Base-by-base conservation (phyloP, 1,140 invertebrate species). In the Cylas formicarius region DNA sequence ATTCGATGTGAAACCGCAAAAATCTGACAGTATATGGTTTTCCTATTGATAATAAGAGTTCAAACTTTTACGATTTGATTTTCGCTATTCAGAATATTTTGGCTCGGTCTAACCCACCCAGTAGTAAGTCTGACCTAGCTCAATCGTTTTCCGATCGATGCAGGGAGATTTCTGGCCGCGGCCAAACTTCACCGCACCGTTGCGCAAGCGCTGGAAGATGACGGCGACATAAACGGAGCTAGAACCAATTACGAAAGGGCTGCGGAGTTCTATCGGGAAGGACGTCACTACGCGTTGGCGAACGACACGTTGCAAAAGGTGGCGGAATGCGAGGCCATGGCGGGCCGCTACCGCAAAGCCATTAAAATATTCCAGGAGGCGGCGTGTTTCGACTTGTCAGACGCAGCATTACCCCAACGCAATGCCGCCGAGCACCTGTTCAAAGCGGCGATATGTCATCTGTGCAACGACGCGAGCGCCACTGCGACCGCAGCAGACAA, bases 351-450 rank as follows among this genome's bases (percentile, higher is more conserved):
- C 67, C 84, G 92, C 33, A 48, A 50, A 32, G 47, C 52, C 13
- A 50, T 50, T 21, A 43, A 47, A 20, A 38, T 50, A n/a, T 53
- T 53, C 31, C 46, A 53, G 74, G 81, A 94, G 74, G 86, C 98
- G 44, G 95, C 89, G 27, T 78, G 81, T 36, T 82, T 84, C 18
- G 89, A 92, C 16, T 76, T 98, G 52, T 92, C 97, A 63, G n/a
- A n/a, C n/a, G 96, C 86, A 70, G 84, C 89, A 26, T 71, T 98
- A 50, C 70, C 98, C 35, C 97, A 98, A 67, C 98, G 97, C 69
- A 90, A 90, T 66, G 93, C 92, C 3, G 98, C 97, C 67, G 93
- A 97, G 67, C 92, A 97, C 67, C 97, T 97, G 69, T 97, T 98
- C 71, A 79, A 88, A 33, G 94, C 95, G 10, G 84, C 87, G 2